phyloP scores from a whole-genome alignment of 2,888 invertebrate species.

The Autographa gamma region DNA sequence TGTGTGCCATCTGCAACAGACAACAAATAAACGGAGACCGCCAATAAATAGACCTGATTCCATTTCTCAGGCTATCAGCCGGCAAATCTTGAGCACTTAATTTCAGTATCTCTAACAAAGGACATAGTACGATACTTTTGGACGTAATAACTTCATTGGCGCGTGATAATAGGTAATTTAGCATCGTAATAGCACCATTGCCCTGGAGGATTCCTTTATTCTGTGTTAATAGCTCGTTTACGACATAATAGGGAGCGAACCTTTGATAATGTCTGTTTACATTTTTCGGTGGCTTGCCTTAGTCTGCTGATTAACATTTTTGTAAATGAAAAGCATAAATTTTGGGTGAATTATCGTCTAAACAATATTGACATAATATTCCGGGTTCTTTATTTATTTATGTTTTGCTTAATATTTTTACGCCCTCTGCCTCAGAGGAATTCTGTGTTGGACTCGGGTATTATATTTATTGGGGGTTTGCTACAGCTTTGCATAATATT shows the following conservation, averaged over 20 bases:
- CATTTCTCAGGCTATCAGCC: conserved; percentile 11
- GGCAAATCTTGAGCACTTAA: conserved; percentile 37
- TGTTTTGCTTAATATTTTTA: background rate
- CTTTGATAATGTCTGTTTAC: conserved; percentile 41
- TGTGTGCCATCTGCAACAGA: background rate
- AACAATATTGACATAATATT: conserved; percentile 1
- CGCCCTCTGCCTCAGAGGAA: background rate
- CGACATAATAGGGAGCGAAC: conserved; percentile 47
- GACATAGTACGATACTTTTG: conserved; percentile 47
- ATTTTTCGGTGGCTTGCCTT: conserved; percentile 34
- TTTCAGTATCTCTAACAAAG: conserved; percentile 42
- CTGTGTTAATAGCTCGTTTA: conserved; percentile 60
- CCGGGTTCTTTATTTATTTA: background rate
- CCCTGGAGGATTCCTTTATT: conserved; percentile 58
- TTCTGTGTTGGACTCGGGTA: background rate
- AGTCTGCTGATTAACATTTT: conserved; percentile 19
- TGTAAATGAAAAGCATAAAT: background rate
- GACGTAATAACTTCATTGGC: conserved; percentile 57
- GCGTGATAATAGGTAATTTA: conserved; percentile 60
- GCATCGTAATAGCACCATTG: conserved; percentile 56
- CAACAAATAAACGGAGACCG: background rate
- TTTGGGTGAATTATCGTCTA: conserved; percentile 2
- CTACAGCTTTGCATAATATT: background rate
- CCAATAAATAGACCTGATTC: background rate
- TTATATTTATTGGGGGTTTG: background rate